Evolutionary conservation across 2,888 invertebrate genomes (phyloP), one percentile per base, ranked within the genome.

Genomic region (Troides oblongomaculatus): DNA sequence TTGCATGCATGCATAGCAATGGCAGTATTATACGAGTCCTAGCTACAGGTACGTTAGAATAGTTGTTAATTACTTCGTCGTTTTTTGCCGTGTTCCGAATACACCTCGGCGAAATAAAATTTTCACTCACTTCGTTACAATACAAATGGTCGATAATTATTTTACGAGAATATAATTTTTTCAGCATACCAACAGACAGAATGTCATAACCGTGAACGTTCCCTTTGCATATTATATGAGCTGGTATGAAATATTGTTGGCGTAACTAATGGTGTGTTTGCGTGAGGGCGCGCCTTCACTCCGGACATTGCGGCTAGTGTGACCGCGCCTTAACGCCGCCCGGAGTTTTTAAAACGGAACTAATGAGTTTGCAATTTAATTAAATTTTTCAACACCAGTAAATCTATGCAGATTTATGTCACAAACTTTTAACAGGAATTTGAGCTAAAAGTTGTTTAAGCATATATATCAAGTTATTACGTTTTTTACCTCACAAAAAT

Each of bases 141-240:
- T 73, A 74, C 74, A 73, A 25, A 75, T 75, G 77, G 79, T 82
- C 83, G 84, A 85, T 83, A 82, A 84, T 79, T 81, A 78, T 79
- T 79, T 80, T 77, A 79, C 75, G 78, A 76, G 79, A 71, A 71
- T 73, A 72, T 72, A 68, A 73, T 72, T 66, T 70, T 85, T 85
- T 78, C 14, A 14, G 10, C 81, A 76, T 83, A 82, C 83, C 83
- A 79, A 76, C 80, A 81, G 79, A 82, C 81, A 83, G 80, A 80
- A 78, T 84, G 84, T 84, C 84, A 85, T 85, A 85, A 86, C 88
- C 82, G 86, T 81, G 84, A 81, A 84, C 86, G 85, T 82, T 86
- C 84, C 85, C 84, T 82, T 81, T 85, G 84, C 85, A 87, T 88
- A 85, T 86, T 85, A 85, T 86, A 88, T 85, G 86, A 86, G 83